Conservation (phyloP, 1,140 invertebrate species). For the Pseudomyrmex pallidus region DNA sequence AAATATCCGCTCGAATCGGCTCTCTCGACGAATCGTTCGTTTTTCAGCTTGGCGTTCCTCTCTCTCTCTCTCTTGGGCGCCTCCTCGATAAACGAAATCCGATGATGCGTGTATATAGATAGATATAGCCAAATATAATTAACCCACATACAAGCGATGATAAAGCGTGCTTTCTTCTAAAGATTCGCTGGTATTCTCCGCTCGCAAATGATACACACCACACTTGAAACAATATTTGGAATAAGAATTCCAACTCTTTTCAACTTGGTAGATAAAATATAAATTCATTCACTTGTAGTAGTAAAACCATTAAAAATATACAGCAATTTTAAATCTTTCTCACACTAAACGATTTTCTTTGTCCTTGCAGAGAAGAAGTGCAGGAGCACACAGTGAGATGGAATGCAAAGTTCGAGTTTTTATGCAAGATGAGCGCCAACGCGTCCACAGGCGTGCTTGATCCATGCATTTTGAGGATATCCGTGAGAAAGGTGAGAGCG, state of each 20-base stretch:
- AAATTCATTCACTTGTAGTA: too few relatives aligned
- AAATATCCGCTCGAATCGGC: conserved; percentile 38
- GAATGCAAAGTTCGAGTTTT: conserved; percentile 95
- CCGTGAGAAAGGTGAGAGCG: conserved; percentile 95
- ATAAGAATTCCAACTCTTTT: too few relatives aligned
- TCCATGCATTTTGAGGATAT: conserved; percentile 95
- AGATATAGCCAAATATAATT: conserved; percentile 28
- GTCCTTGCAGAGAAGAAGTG: conserved; percentile 92
- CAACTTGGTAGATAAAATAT: too few relatives aligned
- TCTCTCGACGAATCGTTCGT: conserved; percentile 12
- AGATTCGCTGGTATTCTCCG: not conserved
- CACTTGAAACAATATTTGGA: too few relatives aligned
- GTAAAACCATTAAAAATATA: too few relatives aligned
- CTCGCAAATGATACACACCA: not conserved
- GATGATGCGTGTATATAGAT: conserved; percentile 2
- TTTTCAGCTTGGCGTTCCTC: not conserved
- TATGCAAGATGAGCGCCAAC: conserved; percentile 98
- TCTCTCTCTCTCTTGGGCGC: too few relatives aligned
- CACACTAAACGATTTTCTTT: not conserved
- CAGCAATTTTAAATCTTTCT: too few relatives aligned
- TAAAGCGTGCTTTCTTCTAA: not conserved
- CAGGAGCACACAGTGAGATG: conserved; percentile 96
- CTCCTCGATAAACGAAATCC: not conserved
- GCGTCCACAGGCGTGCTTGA: conserved; percentile 97
- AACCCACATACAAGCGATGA: not conserved